Evolutionary conservation across 2,888 invertebrate genomes (phyloP), one percentile per base, ranked within the genome.

Genomic region (Napeogenes inachia): DNA sequence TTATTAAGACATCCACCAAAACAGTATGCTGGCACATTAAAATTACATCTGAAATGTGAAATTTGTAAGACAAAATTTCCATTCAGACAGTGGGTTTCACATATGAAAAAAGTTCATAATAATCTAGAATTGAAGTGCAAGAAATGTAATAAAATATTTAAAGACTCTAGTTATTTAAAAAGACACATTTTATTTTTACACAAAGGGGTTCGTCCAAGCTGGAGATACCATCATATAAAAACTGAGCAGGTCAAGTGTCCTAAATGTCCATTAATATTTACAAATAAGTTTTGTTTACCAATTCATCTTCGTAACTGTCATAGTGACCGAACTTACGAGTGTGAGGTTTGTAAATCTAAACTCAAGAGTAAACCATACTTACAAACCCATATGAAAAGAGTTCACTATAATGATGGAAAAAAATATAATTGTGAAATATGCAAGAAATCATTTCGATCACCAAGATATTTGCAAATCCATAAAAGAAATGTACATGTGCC

Each of bases 391-490:
- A 71, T 77, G 59, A 60, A 38, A 1, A 63, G 79, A 45, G 74
- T 78, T 3, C 80, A 80, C 58, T 73, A 72, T 46, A 59, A 71
- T 42, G 77, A 77, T 59, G 79, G 77, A 0, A 72, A 73, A 5
- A 46, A 63, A 13, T 71, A 79, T 58, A 57, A n/a, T 4, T 79
- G 80, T 68, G 63, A 70, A 12, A 56, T 73, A 13, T 81, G 81
- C 55, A 68, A 70, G 0, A 81, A 78, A 59, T 67, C 55, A 4
- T 81, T 75, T 35, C 74, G 66, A 45, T 78, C 78, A 0, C 70
- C 72, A 0, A 66, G 78, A 30, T 77, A 79, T 61, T 61, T 81
- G n/a, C 70, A 56, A 4, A 56, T 78, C 10, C 80, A 79, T 65
- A 73, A 70, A 10, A 74, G 73, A 45, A 76, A 78, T 42, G 30